Evolutionary conservation across 1,140 invertebrate genomes (phyloP).

Genomic region (Proales similis): DNA sequence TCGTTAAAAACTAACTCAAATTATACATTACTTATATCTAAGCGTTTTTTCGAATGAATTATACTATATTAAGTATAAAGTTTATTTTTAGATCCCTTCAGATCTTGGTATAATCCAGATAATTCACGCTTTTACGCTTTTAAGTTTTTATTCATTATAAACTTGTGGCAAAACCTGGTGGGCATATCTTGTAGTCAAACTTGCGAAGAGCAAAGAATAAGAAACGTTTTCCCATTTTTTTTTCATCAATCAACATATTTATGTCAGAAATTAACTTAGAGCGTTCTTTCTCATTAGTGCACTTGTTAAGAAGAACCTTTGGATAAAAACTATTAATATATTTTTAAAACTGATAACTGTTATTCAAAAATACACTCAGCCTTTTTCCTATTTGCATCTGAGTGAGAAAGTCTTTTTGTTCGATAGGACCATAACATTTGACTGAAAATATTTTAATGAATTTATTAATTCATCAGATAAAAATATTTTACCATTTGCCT

Average conservation of each 20-base stretch:
- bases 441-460: constrained; percentile 2
- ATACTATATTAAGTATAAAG: background rate
- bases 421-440: constrained; percentile 4
- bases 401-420: constrained; percentile 17
- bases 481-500: constrained; percentile 6
- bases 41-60: constrained; percentile 16
- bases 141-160: too few species aligned
- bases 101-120: too few species aligned
- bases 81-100: constrained; percentile 4
- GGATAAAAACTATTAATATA: background rate
- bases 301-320: background rate
- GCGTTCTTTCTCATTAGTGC: constrained; percentile 15
- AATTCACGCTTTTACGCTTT: too few species aligned
- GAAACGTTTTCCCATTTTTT: constrained; percentile 27
- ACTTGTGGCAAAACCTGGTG: constrained; percentile 1
- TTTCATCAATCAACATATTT: constrained; percentile 6
- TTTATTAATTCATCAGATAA: background rate
- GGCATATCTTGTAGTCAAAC: constrained; percentile 20
- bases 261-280: constrained; percentile 4
- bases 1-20: too few species aligned
- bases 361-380: constrained; percentile 1
- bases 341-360: background rate
- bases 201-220: constrained; percentile 15
- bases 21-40: constrained; percentile 9
- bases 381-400: constrained; percentile 30